Base-by-base conservation (phyloP, 1,140 invertebrate species). In the Drosophila leontia region DNA sequence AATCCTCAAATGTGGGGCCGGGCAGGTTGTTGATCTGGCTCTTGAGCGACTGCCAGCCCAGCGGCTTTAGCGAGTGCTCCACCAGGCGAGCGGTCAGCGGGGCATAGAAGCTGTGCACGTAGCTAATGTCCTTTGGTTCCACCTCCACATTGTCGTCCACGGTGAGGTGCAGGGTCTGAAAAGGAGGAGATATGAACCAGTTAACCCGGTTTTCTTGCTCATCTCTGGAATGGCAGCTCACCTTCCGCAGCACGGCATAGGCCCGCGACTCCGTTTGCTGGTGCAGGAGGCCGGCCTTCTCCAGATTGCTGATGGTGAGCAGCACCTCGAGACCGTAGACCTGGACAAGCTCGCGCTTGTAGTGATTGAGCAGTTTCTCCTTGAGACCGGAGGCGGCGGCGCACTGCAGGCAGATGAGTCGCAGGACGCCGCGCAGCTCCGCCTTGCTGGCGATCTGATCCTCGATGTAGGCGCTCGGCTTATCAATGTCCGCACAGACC, bases 31-130 rank as follows among this genome's bases (percentile, higher is more conserved):
- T 94, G 51, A 95, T 92, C 70, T 96, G 94, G 84, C 96, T 95
- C 96, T 91, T 70, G 94, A 92, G 72, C 12, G 82, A 74, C 58
- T 83, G 94, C 95, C 48, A 97, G 91, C 55, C 96, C 92, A 92
- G 96, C 94, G 64, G 95, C 80, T 96, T 96, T 0, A 96, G 94
- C n/a, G 98, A 94, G 82, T 96, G 96, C 92, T 99, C 98, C 4
- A 96, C 96, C 29, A 99, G 94, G 58, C 98, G 95, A 2, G 98
- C 96, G 82, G 96, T 98, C n/a, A 99, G 84, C 1, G 98, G 98
- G 0, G 98, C 98, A 93, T 99, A 99, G 91, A 97, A 97, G 77
- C 96, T 98, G 93, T 98, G 97, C 34, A 99, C 97, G 92, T 98
- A 99, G 71, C 97, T 96, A 55, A 99, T 98, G 88, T 99, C 98